Conservation (phyloP, 2,888 invertebrate genomes). For the Osedax frankpressi region DNA sequence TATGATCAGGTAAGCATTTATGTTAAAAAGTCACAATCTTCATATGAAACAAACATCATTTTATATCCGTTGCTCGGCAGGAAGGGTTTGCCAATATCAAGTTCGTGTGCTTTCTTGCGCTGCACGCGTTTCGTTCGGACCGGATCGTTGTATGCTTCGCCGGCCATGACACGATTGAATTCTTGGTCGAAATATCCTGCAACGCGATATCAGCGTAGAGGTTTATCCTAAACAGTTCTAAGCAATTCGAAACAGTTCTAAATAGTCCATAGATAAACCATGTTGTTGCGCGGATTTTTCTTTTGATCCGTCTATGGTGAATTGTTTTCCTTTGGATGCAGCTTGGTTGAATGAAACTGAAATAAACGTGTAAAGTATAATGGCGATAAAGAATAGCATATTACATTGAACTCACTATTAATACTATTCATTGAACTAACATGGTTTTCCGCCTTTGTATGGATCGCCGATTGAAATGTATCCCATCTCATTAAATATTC, state of each 20-base stretch:
- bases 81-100: slow-evolving; percentile 44
- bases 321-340: slow-evolving; percentile 43
- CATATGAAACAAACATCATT: slow-evolving; percentile 37
- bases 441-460: slow-evolving; percentile 33
- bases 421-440: slow-evolving; percentile 26
- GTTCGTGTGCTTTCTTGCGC: slow-evolving; percentile 38
- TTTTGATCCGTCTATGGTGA: slow-evolving; percentile 42
- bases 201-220: no score
- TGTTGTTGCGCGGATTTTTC: slow-evolving; percentile 35
- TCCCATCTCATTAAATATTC: slow-evolving; percentile 46
- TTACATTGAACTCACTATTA: no score
- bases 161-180: slow-evolving; percentile 40
- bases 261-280: no score
- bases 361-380: no score
- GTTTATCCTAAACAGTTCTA: no score
- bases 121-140: slow-evolving; percentile 38
- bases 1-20: no score
- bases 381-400: no score
- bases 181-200: slow-evolving; percentile 43
- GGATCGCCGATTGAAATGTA: slow-evolving; percentile 43
- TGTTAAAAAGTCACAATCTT: no score
- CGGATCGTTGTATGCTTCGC: slow-evolving; percentile 44
- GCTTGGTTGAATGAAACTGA: slow-evolving; percentile 41
- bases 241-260: no score
- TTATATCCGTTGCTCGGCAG: slow-evolving; percentile 43